Percentiles rank a stretch among this genome's conserved stretches.
These are phyloP conservation scores for Drosophila busckii DNA, from an alignment of 1,140 invertebrate species.

Conservation along the genomic window DNA sequence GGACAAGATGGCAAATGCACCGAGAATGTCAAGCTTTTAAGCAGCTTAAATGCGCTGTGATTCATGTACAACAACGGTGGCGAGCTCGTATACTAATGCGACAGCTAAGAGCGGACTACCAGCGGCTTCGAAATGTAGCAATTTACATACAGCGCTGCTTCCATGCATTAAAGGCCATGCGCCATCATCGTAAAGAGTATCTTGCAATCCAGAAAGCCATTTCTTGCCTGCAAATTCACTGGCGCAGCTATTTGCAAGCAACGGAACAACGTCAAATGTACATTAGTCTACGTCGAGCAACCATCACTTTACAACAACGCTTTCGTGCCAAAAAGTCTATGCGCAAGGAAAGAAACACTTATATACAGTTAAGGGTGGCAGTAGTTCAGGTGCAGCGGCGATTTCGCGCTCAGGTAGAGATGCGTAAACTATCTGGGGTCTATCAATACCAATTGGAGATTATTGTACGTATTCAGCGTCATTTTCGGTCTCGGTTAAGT, in stretches of 20 bases:
- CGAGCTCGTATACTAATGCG: constrained; percentile 43
- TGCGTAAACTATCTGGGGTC: constrained; percentile 37
- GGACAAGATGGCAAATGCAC: constrained; percentile 15
- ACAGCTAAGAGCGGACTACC: constrained; percentile 28
- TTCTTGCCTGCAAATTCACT: constrained; percentile 78
- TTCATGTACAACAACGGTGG: constrained; percentile 50
- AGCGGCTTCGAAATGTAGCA: constrained; percentile 37
- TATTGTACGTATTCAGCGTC: constrained; percentile 42
- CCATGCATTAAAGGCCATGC: constrained; percentile 73
- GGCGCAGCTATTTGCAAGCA: constrained; percentile 56
- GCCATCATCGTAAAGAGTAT: constrained; percentile 61
- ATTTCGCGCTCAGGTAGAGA: constrained; percentile 31
- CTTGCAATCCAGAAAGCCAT: constrained; percentile 54
- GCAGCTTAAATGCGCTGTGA: constrained; percentile 27
- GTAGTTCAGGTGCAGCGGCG: constrained; percentile 36
- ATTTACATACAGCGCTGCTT: constrained; percentile 80
- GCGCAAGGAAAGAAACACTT: constrained; percentile 18
- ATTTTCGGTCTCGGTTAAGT: constrained; percentile 26
- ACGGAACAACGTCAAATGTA: constrained; percentile 35
- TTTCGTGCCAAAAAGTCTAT: constrained; percentile 38
- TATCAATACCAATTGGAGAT: constrained; percentile 45
- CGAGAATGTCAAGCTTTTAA: constrained; percentile 21
- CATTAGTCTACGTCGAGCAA: constrained; percentile 23
- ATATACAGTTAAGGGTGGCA: constrained; percentile 3
- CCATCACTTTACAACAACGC: constrained; percentile 32